Percentiles rank a stretch among this genome's conserved stretches.
Evolutionary conservation across 2,888 invertebrate genomes (phyloP).

Genomic region (Blomia tropicalis): DNA sequence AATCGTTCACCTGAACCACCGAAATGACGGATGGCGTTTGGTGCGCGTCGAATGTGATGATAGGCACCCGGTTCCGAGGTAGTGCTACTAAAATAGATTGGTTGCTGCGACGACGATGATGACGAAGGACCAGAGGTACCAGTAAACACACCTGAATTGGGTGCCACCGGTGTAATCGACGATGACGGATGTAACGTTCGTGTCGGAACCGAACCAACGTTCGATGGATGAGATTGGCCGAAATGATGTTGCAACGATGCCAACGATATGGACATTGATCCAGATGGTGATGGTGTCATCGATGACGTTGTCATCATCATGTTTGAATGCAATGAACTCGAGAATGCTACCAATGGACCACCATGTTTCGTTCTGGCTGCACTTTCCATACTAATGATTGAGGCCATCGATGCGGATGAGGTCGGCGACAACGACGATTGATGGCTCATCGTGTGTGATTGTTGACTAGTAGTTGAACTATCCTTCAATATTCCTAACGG

Average conservation of each 20-base stretch:
- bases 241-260: not conserved
- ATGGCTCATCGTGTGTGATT: not conserved
- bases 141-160: not conserved
- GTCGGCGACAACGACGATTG: not conserved
- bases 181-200: not conserved
- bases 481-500: too few relatives aligned
- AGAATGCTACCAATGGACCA: too few relatives aligned
- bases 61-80: not conserved
- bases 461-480: not conserved
- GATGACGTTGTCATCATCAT: not conserved
- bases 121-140: not conserved
- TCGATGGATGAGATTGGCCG: not conserved
- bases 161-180: not conserved
- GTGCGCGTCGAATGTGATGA: slow-evolving; percentile 12
- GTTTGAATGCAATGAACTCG: not conserved
- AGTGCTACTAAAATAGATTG: slow-evolving; percentile 4
- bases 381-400: slow-evolving; percentile 2
- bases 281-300: not conserved
- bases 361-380: not conserved
- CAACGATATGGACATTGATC: slow-evolving; percentile 1
- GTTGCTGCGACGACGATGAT: not conserved
- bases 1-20: slow-evolving; percentile 2
- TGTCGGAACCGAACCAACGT: not conserved
- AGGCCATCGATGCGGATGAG: not conserved
- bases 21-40: slow-evolving; percentile 1